Base-by-base conservation (phyloP, 2,888 invertebrate species). In the Amphipoea lucens region DNA sequence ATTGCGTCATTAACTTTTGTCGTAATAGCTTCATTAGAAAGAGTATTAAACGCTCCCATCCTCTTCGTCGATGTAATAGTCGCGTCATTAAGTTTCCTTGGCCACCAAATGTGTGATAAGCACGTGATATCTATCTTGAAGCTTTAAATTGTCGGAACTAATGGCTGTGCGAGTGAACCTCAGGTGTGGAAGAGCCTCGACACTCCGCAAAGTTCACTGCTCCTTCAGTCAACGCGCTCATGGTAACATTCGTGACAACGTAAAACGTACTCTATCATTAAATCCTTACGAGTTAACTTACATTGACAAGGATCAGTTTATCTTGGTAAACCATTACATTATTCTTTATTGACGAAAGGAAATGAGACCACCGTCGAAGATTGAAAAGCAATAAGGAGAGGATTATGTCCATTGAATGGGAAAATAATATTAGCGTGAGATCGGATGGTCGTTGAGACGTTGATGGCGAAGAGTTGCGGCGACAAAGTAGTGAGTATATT, bases 201-300 rank as follows among this genome's bases (percentile, higher is more conserved):
- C 92, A 93, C 94, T 94, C 92, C 91, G 92, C 94, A 96, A 95
- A 96, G 96, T 96, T 96, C 96, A 96, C 93, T 96, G 96, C 95
- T 95, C 96, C 94, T 95, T 93, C 88, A 92, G 90, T 90, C 92
- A 90, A 87, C 90, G 90, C 87, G 90, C 89, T 91, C 87, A 87
- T 87, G 83, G 84, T 88, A 86, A 90, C 84, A 82, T 82, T 74
- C 79, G 79, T 84, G 88, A 87, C 92, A 92, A 87, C 83, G 91
- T 74, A 90, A 94, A 94, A 90, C 85, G 82, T 82, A 90, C 95
- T 92, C 90, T 95, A 94, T 90, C 45, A 75, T 87, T 75, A 71
- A 79, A 88, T 68, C 29, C 51, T 72, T 85, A 88, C 68, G 88
- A 88, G 87, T 83, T 76, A 83, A 83, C 89, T 92, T 90, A 57